These are phyloP conservation scores for Anguilla obscura DNA, from an alignment of 2,797 vertebrate genomes.

Conservation along the genomic window DNA sequence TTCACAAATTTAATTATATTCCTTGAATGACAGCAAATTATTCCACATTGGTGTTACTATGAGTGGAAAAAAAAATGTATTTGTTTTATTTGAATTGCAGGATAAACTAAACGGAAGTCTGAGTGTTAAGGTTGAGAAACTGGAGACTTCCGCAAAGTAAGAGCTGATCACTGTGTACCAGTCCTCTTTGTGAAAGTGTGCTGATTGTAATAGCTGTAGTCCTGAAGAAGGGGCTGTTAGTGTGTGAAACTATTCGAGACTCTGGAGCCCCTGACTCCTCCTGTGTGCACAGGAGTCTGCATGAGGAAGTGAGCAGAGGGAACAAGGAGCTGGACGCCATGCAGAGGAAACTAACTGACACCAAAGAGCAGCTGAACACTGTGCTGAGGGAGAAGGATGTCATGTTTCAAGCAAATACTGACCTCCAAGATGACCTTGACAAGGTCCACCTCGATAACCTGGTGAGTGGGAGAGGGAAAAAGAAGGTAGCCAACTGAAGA, in stretches of 20 bases:
- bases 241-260: background rate
- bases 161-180: background rate
- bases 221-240: background rate
- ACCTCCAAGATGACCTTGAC: background rate
- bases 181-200: background rate
- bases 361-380: background rate
- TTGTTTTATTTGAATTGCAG: background rate
- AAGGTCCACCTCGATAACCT: background rate
- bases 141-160: background rate
- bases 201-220: background rate
- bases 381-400: background rate
- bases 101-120: background rate
- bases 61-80: background rate
- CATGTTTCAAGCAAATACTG: background rate
- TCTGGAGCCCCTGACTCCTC: background rate
- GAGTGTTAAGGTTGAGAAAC: background rate
- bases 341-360: background rate
- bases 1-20: background rate
- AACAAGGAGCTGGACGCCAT: background rate
- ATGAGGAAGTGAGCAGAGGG: background rate
- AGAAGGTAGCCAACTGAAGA: background rate
- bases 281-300: conserved; percentile 4
- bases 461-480: background rate
- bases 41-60: background rate
- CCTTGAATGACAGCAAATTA: background rate